Evolutionary conservation across 2,113 vertebrate species (phyloP), one percentile per base, ranked within the genome.

Genomic region (Onychorhynchus coronatus): DNA sequence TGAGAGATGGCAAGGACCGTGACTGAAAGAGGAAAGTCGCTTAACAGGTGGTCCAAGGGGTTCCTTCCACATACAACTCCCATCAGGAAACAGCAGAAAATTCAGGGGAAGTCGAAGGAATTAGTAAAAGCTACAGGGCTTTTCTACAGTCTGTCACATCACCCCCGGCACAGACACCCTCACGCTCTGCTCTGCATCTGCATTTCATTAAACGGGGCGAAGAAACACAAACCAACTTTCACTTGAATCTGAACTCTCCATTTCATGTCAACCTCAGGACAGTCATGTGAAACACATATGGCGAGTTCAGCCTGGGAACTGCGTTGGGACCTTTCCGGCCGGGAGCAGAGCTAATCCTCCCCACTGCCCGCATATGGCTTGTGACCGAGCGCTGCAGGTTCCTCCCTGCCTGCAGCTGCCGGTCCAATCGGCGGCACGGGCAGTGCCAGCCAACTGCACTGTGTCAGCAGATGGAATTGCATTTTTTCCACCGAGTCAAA

Each of bases 311-410:
- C 86, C 95, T 95, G 93, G 89, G 91, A 97, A 94, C 70, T 0
- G 12, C 7, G 12, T 0, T 27, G 72, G 78, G 93, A 95, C 93
- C 96, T 94, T 94, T 88, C 94, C 30, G 52, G 88, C 89, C 91
- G 89, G 92, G 94, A 91, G 72, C 84, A 86, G 95, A 95, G 93
- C 68, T 92, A 95, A 90, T 96, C 94, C 96, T 56, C 88, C 33
- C n/a, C 47, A 0, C 83, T 89, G 83, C 88, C 95, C 24, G 47
- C 90, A 61, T 76, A 62, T 8, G 94, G 95, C 61, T 59, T 23
- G 30, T n/a, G 89, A 61, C 86, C 24, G 83, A 79, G 61, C 1
- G 4, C 84, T 72, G 78, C 82, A n/a, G 91, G 87, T 88, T 61
- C 56, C 58, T 84, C 89, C 89, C 63, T 15, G 73, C 47, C 89